A percentile compares a stretch with the other conserved stretches of the same genome.
phyloP scores from a whole-genome alignment of 2,113 vertebrate species.

The Sander lucioperca region DNA sequence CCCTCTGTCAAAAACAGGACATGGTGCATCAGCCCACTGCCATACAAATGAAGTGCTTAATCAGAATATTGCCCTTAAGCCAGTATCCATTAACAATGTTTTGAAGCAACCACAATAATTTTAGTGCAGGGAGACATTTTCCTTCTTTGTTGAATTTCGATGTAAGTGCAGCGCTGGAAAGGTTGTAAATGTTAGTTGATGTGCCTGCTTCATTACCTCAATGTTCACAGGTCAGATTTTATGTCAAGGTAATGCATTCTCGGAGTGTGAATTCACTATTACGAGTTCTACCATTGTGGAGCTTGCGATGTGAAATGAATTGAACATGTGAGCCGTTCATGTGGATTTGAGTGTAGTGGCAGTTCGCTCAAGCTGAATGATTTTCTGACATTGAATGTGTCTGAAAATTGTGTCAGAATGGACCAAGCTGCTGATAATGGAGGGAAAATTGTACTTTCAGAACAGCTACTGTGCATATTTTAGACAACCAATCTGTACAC shows the following conservation, averaged over 20 bases:
- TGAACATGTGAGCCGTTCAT: not conserved
- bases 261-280: not conserved
- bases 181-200: not conserved
- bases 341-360: not conserved
- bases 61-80: slow-evolving; percentile 9
- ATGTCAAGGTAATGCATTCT: not conserved
- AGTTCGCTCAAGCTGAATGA: not conserved
- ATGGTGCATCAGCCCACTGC: slow-evolving; percentile 4
- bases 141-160: not conserved
- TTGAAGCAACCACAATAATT: not conserved
- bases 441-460: slow-evolving; percentile 7
- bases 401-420: not conserved
- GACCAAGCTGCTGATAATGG: slow-evolving; percentile 2
- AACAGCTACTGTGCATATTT: not conserved
- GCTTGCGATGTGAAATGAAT: not conserved
- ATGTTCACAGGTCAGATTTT: not conserved
- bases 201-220: not conserved
- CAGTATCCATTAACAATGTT: not conserved
- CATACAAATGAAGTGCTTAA: slow-evolving; percentile 18
- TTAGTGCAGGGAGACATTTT: not conserved
- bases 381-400: slow-evolving; percentile 12
- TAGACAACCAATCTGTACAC: slow-evolving; percentile 13
- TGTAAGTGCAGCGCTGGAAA: not conserved
- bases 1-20: slow-evolving; percentile 24
- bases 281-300: not conserved